Base-by-base conservation (phyloP, 2,797 vertebrate genomes). In the Sternarchorhynchus goeldii region DNA sequence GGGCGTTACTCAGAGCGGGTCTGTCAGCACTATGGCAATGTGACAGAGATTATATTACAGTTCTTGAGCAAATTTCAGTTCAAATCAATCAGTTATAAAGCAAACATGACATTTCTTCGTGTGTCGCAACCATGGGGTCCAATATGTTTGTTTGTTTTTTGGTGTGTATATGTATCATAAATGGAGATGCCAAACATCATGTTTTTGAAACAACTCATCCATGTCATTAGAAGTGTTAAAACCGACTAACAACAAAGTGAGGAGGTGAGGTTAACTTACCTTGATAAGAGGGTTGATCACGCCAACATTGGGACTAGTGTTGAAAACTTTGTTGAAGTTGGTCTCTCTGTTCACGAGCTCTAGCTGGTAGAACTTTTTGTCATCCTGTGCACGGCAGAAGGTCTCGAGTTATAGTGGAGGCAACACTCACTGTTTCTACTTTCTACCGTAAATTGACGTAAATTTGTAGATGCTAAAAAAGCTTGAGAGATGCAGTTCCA, bases 271-370 rank as follows among this genome's bases (percentile, higher is more conserved):
- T 12, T 31, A 60, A 16, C 88, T 82, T 92, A 94, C 98, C 97
- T 99, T 99, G 77, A 96, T 93, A 90, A 99, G 93, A 58, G 98
- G 98, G 91, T 99, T 99, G 93, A 99, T 98, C 81, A 99, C 95
- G 90, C 98, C 98, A 91, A 99, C 96, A 74, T 96, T 96, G 78
- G 97, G 97, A 87, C 93, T 98, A 89, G 97, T 92, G 89, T 97
- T 99, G 94, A 99, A 99, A 81, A 99, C 94, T 93, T 98, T 99
- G 94, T 98, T 99, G 93, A 98, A 99, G 94, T 97, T 99, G 89
- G 96, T 98, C 95, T 99, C 98, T 87, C 98, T 93, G 93, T 98
- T 99, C 91, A 99, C 95, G 86, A 99, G 94, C 86, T 99, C 98
- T 92, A 99, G 94, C 89, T 99, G 97, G 94, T 96, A 99, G 92